phyloP scores from a whole-genome alignment of 1,140 invertebrate species.

The Galleria mellonella region DNA sequence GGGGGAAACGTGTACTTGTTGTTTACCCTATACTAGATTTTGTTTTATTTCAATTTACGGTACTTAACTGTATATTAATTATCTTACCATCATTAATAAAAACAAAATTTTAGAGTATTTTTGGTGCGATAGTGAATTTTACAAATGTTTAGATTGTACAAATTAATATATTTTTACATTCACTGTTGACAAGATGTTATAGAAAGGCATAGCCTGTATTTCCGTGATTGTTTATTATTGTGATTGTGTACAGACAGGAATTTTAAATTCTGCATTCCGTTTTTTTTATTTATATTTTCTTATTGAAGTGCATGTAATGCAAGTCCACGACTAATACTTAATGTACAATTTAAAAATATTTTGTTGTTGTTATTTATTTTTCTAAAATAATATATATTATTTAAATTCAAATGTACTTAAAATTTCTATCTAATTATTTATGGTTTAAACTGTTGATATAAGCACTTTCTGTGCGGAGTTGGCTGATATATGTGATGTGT shows the following conservation, averaged over 20 bases:
- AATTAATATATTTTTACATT: slow-evolving; percentile 74
- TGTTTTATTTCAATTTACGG: slow-evolving; percentile 55
- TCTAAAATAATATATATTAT: slow-evolving; percentile 27
- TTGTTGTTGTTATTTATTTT: slow-evolving; percentile 40
- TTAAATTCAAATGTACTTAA: slow-evolving; percentile 56
- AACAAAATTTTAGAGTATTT: slow-evolving; percentile 52
- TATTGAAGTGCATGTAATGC: slow-evolving; percentile 63
- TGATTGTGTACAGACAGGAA: slow-evolving; percentile 63
- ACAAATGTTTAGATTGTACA: slow-evolving; percentile 71
- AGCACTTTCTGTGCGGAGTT: slow-evolving; percentile 22
- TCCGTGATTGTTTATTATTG: slow-evolving; percentile 64
- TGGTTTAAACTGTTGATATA: neutral
- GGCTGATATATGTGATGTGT: slow-evolving; percentile 1
- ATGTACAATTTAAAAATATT: slow-evolving; percentile 54
- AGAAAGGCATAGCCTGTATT: slow-evolving; percentile 60
- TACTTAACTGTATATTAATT: slow-evolving; percentile 56
- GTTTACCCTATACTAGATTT: slow-evolving; percentile 41
- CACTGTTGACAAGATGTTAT: slow-evolving; percentile 58
- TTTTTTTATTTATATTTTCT: slow-evolving; percentile 45
- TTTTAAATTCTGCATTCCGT: slow-evolving; percentile 71
- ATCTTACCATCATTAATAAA: slow-evolving; percentile 46
- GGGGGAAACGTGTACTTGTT: slow-evolving; percentile 50
- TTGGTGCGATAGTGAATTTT: slow-evolving; percentile 72
- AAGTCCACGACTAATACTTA: slow-evolving; percentile 72
- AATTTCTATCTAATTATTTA: slow-evolving; percentile 7